Base-by-base conservation (phyloP, 2,888 invertebrate species). In the Malthinus seriepunctatus region DNA sequence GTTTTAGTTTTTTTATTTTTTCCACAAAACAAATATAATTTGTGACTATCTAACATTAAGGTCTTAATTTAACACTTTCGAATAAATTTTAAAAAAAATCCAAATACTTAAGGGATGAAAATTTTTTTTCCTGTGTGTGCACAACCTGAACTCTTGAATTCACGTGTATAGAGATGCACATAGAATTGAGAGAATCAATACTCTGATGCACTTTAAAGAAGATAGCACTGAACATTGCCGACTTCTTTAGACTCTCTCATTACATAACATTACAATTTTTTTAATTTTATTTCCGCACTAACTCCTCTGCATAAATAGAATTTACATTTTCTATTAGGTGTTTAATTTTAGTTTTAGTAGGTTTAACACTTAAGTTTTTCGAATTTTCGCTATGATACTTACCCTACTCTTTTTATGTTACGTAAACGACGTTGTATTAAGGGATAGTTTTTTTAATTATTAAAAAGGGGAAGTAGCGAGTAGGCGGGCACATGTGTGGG, bases 171-270 rank as follows among this genome's bases (percentile, higher is more conserved):
- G 39, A 5, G 72, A 71, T 71, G 71, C 71, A 72, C 69, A 68
- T 60, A 63, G 63, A 65, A 68, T 62, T 42, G 67, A 65, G 63
- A 66, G 69, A 75, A 76, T 76, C 76, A 76, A 76, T 76, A 76
- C 73, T 68, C 39, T 23, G 23, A 67, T 73, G 76, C 74, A 74
- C 66, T 73, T 76, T 76, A 76, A 76, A 76, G 76, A 73, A 68
- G 75, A 75, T 75, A 71, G 69, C 63, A 69, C 72, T 58, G 67
- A 63, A 65, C 44, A 37, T 42, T 37, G 47, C 48, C 23, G 51
- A 33, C 49, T 51, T 51, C 56, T 52, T 51, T 49, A 12, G 23
- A 23, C 23, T 23, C 57, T 51, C 48, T 48, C 54, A 57, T 45
- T 50, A 56, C 52, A 56, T 44, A 15, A 34, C 45, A 12, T n/a